Conservation (phyloP, 2,888 invertebrate species). For the Tipula unca region DNA sequence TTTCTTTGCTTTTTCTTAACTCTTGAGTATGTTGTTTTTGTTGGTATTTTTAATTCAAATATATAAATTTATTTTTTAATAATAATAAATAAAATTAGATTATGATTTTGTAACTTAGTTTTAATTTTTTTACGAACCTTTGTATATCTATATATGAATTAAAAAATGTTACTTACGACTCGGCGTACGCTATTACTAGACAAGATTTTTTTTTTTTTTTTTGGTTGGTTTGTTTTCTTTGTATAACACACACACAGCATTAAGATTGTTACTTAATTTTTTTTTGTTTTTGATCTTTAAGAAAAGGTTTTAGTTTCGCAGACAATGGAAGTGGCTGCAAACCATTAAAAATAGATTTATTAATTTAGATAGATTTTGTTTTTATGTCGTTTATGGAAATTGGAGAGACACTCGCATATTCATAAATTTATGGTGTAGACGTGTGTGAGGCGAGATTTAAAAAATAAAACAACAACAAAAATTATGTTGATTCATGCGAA, state of each 20-base stretch:
- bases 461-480: too few relatives aligned
- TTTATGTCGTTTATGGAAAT: not conserved
- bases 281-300: not conserved
- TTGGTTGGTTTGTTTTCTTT: not conserved
- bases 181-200: not conserved
- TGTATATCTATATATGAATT: not conserved
- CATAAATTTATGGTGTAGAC: not conserved
- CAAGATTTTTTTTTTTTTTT: not conserved
- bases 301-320: not conserved
- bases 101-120: not conserved
- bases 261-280: not conserved
- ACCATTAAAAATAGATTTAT: constrained; percentile 25
- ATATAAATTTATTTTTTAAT: not conserved
- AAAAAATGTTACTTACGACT: not conserved
- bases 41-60: not conserved
- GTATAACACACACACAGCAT: not conserved
- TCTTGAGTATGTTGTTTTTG: not conserved
- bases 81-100: not conserved
- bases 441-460: too few relatives aligned
- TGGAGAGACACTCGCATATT: not conserved
- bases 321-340: not conserved
- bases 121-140: not conserved
- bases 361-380: not conserved
- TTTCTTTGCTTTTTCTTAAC: not conserved
- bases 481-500: not conserved